These are phyloP conservation scores for Drosophila neocordata DNA, from an alignment of 1,140 invertebrate species.

Conservation along the genomic window DNA sequence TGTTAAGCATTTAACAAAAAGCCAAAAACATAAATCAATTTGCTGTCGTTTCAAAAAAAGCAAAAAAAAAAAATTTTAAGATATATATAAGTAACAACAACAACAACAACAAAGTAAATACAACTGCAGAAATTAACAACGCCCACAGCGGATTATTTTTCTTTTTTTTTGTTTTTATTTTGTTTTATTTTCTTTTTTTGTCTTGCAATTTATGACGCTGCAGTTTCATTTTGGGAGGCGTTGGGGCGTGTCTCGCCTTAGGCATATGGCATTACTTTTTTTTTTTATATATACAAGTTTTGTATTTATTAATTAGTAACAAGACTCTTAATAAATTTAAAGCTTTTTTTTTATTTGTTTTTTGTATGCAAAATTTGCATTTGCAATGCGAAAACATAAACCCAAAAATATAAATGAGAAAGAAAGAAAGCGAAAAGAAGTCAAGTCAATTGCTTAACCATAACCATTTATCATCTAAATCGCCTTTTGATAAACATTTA, in stretches of 20 bases:
- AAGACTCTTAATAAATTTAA: slow-evolving; percentile 64
- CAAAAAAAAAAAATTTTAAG: slow-evolving; percentile 14
- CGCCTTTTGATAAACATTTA: slow-evolving; percentile 68
- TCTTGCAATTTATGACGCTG: slow-evolving; percentile 69
- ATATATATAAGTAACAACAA: slow-evolving; percentile 37
- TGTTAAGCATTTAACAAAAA: slow-evolving; percentile 72
- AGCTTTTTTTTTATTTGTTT: too few relatives aligned
- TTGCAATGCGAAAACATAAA: neutral
- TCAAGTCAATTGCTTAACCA: slow-evolving; percentile 44
- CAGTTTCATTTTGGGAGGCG: slow-evolving; percentile 43
- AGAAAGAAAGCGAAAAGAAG: slow-evolving; percentile 1
- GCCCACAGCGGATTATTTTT: slow-evolving; percentile 61
- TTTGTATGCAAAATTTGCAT: slow-evolving; percentile 73
- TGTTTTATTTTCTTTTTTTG: slow-evolving; percentile 13
- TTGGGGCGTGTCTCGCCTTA: slow-evolving; percentile 56
- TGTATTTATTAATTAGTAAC: slow-evolving; percentile 76
- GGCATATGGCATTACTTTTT: slow-evolving; percentile 30
- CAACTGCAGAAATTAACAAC: slow-evolving; percentile 75
- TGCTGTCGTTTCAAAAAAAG: slow-evolving; percentile 52
- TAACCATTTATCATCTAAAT: slow-evolving; percentile 69
- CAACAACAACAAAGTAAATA: slow-evolving; percentile 73
- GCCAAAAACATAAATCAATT: slow-evolving; percentile 73
- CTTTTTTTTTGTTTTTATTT: slow-evolving; percentile 21
- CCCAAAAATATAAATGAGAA: neutral
- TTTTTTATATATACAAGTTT: slow-evolving; percentile 32